These are phyloP conservation scores for Parotia lawesii DNA, from an alignment of 2,113 vertebrate species.

Conservation along the genomic window DNA sequence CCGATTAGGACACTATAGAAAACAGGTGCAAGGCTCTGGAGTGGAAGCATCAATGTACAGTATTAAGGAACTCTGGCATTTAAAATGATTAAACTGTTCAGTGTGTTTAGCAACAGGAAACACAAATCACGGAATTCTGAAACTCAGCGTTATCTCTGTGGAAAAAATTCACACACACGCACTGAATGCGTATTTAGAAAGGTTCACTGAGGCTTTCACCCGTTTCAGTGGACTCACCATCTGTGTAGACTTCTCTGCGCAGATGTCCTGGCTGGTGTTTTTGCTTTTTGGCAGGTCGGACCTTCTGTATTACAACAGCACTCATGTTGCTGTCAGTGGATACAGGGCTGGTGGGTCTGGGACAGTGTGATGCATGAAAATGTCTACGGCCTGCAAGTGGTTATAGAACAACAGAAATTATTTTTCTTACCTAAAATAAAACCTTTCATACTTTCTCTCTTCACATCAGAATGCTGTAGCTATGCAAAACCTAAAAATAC, in stretches of 20 bases:
- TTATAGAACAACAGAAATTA: neutral
- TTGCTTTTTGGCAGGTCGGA: conserved; percentile 91
- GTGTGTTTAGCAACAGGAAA: conserved; percentile 32
- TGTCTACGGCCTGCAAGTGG: conserved; percentile 85
- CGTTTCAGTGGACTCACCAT: conserved; percentile 79
- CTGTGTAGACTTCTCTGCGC: conserved; percentile 89
- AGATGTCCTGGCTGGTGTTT: conserved; percentile 90
- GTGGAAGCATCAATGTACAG: conserved; percentile 14
- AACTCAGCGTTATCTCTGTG: conserved; percentile 6
- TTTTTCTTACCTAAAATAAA: neutral
- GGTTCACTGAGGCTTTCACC: conserved; percentile 19
- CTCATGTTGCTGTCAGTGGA: conserved; percentile 98
- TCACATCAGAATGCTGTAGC: neutral
- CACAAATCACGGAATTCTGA: conserved; percentile 33
- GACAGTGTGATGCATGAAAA: conserved; percentile 85
- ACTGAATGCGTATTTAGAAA: neutral
- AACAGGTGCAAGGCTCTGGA: conserved; percentile 55
- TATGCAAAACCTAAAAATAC: neutral
- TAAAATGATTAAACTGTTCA: conserved; percentile 43
- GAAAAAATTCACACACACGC: neutral
- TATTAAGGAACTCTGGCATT: conserved; percentile 24
- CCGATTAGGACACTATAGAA: conserved; percentile 39
- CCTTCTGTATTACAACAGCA: conserved; percentile 87
- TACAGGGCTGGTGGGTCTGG: conserved; percentile 90
- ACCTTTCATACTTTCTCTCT: neutral